Base-by-base conservation (phyloP, 1,140 invertebrate genomes). In the Contarinia nasturtii region DNA sequence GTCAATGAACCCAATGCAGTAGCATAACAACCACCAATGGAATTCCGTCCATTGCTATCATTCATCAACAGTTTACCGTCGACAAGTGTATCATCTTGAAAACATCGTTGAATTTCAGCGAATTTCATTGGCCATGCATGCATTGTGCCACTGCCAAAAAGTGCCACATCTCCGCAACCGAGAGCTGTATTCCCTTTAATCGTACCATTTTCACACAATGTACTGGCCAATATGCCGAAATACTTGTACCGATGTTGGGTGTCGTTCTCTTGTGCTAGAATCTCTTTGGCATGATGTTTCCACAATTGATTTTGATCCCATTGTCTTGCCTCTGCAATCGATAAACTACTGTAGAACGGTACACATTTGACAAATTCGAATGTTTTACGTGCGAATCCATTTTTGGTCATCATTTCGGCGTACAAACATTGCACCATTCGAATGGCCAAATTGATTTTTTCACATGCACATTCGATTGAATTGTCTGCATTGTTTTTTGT, bases 1-100 rank as follows among this genome's bases (percentile, higher is more conserved):
- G 91, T 77, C 7, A 88, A 80, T n/a, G 90, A 86, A 4, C 92
- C 92, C 27, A 97, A 64, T 15, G 86, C 89, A 11, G 90, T 93
- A 3, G 88, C 82, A 67, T 86, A 88, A 57, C 89, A 91, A 20
- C 85, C 86, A 46, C 87, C 89, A 53, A 79, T 74, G 1, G 82
- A 88, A 10, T 81, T 78, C 45, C 85, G 75, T 59, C 86, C 87
- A 51, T 84, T 84, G 63, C 86, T 91, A 55, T 91, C 87, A 65
- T 92, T 86, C 77, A 90, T 85, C 45, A 85, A 71, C 41, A 74
- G 64, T 42, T 67, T 69, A 1, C 73, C 70, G 59, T 91, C 82
- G 18, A 91, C 74, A 18, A 65, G 61, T 19, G 63, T 58, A 7
- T 55, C 56, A 50, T 76, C 70, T 49, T 69, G 53, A 55, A 77